Percentiles rank a stretch among this genome's conserved stretches.
phyloP scores from a whole-genome alignment of 2,797 vertebrate genomes.

The Sebastolobus alascanus region DNA sequence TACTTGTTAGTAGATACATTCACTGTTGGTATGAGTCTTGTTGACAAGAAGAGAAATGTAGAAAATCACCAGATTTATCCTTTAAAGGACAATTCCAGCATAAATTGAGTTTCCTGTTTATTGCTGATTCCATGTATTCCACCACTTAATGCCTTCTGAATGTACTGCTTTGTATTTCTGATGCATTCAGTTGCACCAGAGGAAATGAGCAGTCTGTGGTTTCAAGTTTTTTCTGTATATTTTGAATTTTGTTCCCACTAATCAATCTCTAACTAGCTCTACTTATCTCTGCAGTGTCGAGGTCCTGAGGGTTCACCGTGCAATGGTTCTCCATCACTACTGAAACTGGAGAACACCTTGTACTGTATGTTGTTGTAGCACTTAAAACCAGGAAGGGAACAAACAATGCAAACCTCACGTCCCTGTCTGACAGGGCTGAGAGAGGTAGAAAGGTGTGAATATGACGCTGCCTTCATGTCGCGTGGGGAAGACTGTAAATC shows the following conservation, averaged over 20 bases:
- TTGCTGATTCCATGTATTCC: background rate
- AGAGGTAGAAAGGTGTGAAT: background rate
- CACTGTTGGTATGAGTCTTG: background rate
- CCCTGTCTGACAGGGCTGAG: background rate
- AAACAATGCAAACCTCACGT: background rate
- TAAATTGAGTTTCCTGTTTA: background rate
- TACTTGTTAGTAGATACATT: background rate
- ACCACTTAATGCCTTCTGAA: slow-evolving; percentile 31
- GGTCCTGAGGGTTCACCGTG: slow-evolving; percentile 22
- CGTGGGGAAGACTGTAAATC: slow-evolving; percentile 21
- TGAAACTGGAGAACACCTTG: slow-evolving; percentile 15
- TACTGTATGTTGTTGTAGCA: slow-evolving; percentile 38
- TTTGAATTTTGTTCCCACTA: background rate
- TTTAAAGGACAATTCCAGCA: background rate
- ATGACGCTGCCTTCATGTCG: slow-evolving; percentile 13
- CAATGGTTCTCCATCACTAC: slow-evolving; percentile 14
- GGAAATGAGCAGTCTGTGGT: background rate
- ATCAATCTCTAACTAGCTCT: background rate
- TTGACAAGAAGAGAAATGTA: background rate
- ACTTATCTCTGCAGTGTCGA: background rate
- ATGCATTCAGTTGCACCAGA: background rate
- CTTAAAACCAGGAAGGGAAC: slow-evolving; percentile 34
- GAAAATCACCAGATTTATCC: background rate
- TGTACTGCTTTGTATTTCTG: slow-evolving; percentile 6
- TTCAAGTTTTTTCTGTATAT: slow-evolving; percentile 5